phyloP scores from a whole-genome alignment of 2,888 invertebrate species.

The Drosophila nr. medialis region DNA sequence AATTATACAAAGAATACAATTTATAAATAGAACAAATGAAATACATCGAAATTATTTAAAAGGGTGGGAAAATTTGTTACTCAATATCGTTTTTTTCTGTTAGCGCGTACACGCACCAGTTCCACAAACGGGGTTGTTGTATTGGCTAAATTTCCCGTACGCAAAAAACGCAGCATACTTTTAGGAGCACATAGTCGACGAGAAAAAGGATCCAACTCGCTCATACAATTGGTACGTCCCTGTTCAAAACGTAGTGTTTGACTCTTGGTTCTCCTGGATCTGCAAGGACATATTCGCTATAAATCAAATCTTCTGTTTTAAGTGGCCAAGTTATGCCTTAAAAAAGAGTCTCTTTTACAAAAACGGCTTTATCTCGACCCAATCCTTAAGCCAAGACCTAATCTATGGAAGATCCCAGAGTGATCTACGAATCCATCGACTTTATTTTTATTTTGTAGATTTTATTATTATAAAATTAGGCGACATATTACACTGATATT shows the following conservation, averaged over 20 bases:
- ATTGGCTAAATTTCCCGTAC: not conserved
- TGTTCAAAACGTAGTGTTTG: too few species aligned
- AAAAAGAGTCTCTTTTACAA: not conserved
- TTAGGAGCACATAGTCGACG: not conserved
- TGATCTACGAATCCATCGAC: not conserved
- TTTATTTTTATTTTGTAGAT: slow-evolving; percentile 17
- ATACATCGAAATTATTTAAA: slow-evolving; percentile 12
- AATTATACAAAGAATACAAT: slow-evolving; percentile 78
- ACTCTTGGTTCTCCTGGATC: too few species aligned
- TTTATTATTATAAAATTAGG: slow-evolving; percentile 59
- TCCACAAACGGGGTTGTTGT: not conserved
- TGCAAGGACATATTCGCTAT: too few species aligned
- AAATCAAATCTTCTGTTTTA: fast-evolving
- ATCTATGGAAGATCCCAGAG: not conserved
- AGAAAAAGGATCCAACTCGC: not conserved
- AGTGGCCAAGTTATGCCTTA: too few species aligned
- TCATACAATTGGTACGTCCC: not conserved
- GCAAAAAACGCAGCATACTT: not conserved
- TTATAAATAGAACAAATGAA: slow-evolving; percentile 70
- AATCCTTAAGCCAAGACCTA: not conserved
- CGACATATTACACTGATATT: slow-evolving; percentile 49
- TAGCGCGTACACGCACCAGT: not conserved
- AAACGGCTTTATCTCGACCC: not conserved
- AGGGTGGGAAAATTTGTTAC: not conserved
- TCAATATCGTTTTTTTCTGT: not conserved